phyloP scores from a whole-genome alignment of 2,113 vertebrate species.

The Lampris incognitus region DNA sequence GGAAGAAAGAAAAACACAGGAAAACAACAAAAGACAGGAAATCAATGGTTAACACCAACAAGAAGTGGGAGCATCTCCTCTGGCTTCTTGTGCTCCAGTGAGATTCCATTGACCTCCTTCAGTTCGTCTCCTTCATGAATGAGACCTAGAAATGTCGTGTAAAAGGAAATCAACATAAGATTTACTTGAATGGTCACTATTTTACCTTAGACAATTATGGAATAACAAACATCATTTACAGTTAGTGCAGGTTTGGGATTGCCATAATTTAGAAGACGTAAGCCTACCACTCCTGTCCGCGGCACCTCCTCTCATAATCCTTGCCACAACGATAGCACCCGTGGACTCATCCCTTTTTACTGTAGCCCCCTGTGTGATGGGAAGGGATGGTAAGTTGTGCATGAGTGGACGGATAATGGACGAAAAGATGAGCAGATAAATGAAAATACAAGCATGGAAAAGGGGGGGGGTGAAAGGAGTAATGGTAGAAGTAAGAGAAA shows the following conservation, averaged over 20 bases:
- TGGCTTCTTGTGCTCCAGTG: conserved; percentile 88
- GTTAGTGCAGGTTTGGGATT: neutral
- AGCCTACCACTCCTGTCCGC: conserved; percentile 90
- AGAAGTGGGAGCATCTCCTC: conserved; percentile 93
- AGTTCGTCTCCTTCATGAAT: conserved; percentile 95
- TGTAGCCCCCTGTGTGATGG: conserved; percentile 86
- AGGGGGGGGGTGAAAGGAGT: neutral
- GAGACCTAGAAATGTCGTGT: conserved; percentile 83
- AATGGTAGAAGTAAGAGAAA: conserved; percentile 4
- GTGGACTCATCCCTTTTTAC: conserved; percentile 89
- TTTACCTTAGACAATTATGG: neutral
- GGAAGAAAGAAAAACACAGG: neutral
- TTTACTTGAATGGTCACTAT: neutral
- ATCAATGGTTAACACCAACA: conserved; percentile 74
- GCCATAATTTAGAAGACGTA: neutral
- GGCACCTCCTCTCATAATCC: conserved; percentile 92
- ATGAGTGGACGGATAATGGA: conserved; percentile 23
- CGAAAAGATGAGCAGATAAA: conserved; percentile 17
- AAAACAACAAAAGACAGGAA: conserved; percentile 8
- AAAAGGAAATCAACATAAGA: conserved; percentile 25
- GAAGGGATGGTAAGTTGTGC: neutral
- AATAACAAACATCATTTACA: neutral
- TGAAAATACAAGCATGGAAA: conserved; percentile 16
- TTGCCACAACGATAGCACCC: conserved; percentile 89
- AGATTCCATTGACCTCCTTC: conserved; percentile 93